Conservation (phyloP, 1,140 invertebrate species). For the Heliconius hewitsoni region DNA sequence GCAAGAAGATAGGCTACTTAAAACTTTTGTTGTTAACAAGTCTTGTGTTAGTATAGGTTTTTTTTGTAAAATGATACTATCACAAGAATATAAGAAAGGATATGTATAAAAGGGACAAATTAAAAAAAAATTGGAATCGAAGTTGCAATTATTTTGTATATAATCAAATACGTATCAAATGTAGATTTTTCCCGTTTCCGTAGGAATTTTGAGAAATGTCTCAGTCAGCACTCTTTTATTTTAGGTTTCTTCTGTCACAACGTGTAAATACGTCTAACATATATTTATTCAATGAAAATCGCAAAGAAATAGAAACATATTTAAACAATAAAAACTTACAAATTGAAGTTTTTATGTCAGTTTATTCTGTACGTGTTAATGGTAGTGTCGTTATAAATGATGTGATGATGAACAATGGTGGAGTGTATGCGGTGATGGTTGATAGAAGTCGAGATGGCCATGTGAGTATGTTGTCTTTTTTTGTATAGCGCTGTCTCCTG, state of each 20-base stretch:
- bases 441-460: constrained; percentile 49
- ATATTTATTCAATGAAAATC: constrained; percentile 54
- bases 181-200: too few relatives aligned
- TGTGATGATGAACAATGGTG: constrained; percentile 78
- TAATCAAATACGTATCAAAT: too few relatives aligned
- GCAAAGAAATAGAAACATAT: constrained; percentile 53
- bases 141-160: background rate
- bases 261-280: constrained; percentile 56
- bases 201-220: too few relatives aligned
- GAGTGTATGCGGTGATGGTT: constrained; percentile 82
- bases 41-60: background rate
- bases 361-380: constrained; percentile 61
- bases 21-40: background rate
- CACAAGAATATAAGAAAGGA: background rate
- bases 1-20: background rate
- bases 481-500: background rate
- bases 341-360: constrained; percentile 62
- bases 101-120: background rate
- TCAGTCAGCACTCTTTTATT: constrained; percentile 23
- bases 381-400: constrained; percentile 38
- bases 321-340: constrained; percentile 58
- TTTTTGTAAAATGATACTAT: background rate
- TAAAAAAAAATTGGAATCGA: background rate
- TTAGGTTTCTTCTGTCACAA: constrained; percentile 54
- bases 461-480: constrained; percentile 43